Evolutionary conservation across 1,140 invertebrate species (phyloP), one percentile per base, ranked within the genome.

Genomic region (Micrasema longulum): DNA sequence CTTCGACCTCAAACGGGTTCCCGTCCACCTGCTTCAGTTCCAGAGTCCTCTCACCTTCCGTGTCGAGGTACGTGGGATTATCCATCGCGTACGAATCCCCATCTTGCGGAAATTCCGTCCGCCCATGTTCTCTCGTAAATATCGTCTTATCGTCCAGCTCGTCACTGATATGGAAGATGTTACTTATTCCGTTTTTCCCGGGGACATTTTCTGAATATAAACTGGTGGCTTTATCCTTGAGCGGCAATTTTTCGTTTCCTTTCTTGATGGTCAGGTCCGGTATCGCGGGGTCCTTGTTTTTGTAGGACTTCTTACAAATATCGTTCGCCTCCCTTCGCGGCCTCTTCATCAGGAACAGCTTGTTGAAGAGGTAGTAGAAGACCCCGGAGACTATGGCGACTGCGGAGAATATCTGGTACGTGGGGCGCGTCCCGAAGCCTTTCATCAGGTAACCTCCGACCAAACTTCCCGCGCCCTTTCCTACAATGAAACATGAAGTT

Each of bases 391-490:
- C 72, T 0, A 90, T 80, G 3, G 89, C 88, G 0, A 87, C 82
- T 0, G 83, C 84, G 0, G 91, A 84, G 76, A 94, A 93, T 69
- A 93, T 88, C 77, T 89, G 90, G 78, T 93, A 94, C 0, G 93
- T 93, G 0, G 87, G 82, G 47, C 92, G 83, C 1, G 91, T 91
- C 7, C 91, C 92, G 74, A 92, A 88, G 12, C 84, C 85, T 77
- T 92, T 91, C 85, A 93, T 93, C 16, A 93, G 77, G 75, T 90
- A 92, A 1, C 93, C 93, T 2, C 93, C 93, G 38, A 92, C 86
- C 23, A 95, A 82, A 80, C 92, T 92, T 45, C 93, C 93, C 5
- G 89, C 84, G 14, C 92, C 92, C 80, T 92, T 91, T 43, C 93
- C 92, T 93, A 79, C 35, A 86, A 79, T 71, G 47, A n/a, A n/a